phyloP scores from a whole-genome alignment of 2,797 vertebrate species.

The Channallabes apus region DNA sequence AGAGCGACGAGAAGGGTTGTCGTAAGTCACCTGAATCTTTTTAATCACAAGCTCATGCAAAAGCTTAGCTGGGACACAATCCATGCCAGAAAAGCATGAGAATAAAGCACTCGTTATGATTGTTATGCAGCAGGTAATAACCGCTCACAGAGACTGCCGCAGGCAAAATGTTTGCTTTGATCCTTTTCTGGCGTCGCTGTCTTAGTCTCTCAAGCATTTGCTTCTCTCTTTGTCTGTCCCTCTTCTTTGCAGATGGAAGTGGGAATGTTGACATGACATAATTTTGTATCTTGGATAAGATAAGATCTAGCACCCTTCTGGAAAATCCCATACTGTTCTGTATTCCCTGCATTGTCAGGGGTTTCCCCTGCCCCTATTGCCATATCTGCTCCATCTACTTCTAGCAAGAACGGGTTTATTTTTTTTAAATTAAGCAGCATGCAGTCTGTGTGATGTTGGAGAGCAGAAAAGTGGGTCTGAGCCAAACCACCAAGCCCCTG shows the following conservation, averaged over 20 bases:
- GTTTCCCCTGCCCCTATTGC: not conserved
- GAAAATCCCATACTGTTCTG: slow-evolving; percentile 11
- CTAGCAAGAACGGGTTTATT: slow-evolving; percentile 5
- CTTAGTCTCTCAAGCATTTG: slow-evolving; percentile 22
- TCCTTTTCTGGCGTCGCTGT: slow-evolving; percentile 50
- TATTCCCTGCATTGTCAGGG: slow-evolving; percentile 13
- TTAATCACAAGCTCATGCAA: slow-evolving; percentile 34
- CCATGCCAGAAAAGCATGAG: slow-evolving; percentile 67
- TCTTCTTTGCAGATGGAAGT: slow-evolving; percentile 54
- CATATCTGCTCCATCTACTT: slow-evolving; percentile 1
- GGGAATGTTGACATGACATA: slow-evolving; percentile 56
- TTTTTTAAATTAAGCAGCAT: slow-evolving; percentile 54
- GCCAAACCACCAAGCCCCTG: slow-evolving; percentile 40
- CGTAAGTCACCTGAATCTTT: slow-evolving; percentile 78
- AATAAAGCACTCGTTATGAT: slow-evolving; percentile 57
- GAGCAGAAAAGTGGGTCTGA: slow-evolving; percentile 13
- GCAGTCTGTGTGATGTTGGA: slow-evolving; percentile 32
- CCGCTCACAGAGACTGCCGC: slow-evolving; percentile 52
- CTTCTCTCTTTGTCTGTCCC: slow-evolving; percentile 41
- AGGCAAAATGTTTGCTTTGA: slow-evolving; percentile 64
- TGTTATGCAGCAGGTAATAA: slow-evolving; percentile 60
- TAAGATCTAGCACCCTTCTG: slow-evolving; percentile 44
- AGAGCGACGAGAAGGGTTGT: slow-evolving; percentile 93
- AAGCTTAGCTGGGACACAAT: slow-evolving; percentile 55
- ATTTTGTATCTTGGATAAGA: slow-evolving; percentile 58